Percentiles rank a stretch among this genome's conserved stretches.
Conservation (phyloP, 1,140 invertebrate genomes). For the Gryon sp. region DNA sequence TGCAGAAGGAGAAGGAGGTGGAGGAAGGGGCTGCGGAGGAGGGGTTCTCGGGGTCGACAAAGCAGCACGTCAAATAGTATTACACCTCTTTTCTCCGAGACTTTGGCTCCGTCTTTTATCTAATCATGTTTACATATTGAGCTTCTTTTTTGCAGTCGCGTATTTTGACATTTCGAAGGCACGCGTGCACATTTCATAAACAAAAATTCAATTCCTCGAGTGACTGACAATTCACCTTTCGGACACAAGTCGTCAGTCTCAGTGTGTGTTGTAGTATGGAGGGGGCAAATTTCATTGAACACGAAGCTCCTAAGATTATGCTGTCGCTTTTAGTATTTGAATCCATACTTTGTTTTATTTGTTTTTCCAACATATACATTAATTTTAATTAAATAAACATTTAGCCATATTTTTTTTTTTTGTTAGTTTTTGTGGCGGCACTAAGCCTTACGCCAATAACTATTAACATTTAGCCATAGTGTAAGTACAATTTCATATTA, state of each 20-base stretch:
- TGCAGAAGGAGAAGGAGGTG: too few species aligned
- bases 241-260: background rate
- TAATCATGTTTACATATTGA: background rate
- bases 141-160: background rate
- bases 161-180: conserved; percentile 12
- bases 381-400: too few species aligned
- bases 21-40: too few species aligned
- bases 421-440: too few species aligned
- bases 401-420: too few species aligned
- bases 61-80: too few species aligned
- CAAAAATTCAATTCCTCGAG: conserved; percentile 51
- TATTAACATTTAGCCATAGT: too few species aligned
- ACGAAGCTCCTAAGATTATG: conserved; percentile 1
- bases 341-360: background rate
- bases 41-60: too few species aligned
- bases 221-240: conserved; percentile 40
- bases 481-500: too few species aligned
- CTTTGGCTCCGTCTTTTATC: background rate
- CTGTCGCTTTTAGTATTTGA: background rate
- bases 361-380: background rate
- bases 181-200: conserved; percentile 36
- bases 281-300: conserved; percentile 25
- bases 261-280: conserved; percentile 4
- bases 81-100: background rate
- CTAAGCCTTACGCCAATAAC: too few species aligned